Evolutionary conservation across 37 sponge, comb jelly and placozoan species (phyloP), one percentile per base, ranked within the genome.

Genomic region (Beroe forskalii): DNA sequence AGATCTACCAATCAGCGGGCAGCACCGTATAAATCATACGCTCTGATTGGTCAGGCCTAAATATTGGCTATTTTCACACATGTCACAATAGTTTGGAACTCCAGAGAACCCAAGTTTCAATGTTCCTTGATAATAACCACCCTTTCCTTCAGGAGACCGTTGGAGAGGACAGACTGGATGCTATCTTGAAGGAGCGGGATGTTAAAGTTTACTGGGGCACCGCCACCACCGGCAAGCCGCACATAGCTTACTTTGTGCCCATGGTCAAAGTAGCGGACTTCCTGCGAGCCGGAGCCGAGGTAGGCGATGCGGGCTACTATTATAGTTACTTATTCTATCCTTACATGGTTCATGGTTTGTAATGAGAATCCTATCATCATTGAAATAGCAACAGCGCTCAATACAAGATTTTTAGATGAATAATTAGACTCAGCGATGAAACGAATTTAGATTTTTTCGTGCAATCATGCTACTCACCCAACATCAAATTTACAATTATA

Each of bases 211-310:
- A 97, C 93, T 97, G 98, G 98, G 98, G 98, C 0, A 97, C 96
- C 23, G 98, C 98, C 44, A 97, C 96, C 25, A 97, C 98, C 4
- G 98, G 98, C 4, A 90, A 90, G 67, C 98, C 98, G n/a, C 98
- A 97, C 67, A 91, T 97, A 17, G 98, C 96, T 35, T 97, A 97
- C 92, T 97, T 94, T 90, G 95, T 97, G 17, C 94, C 95, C 31
- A 92, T 97, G 60, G 89, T 93, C 40, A 97, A 97, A 48, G 60
- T 97, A 42, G 94, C 95, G 33, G 98, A 97, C 76, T 97, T 97
- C 67, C 91, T 97, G 4, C 42, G 76, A 27, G 98, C 98, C 8
- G 98, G 98, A 72, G 96, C 95, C 89, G 93, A 95, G 90, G 98
- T 97, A 62, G 80, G 91, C 33, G 61, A 20, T 32, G 4, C 17